phyloP scores from a whole-genome alignment of 2,888 invertebrate species.

The Cerastis leucographa region DNA sequence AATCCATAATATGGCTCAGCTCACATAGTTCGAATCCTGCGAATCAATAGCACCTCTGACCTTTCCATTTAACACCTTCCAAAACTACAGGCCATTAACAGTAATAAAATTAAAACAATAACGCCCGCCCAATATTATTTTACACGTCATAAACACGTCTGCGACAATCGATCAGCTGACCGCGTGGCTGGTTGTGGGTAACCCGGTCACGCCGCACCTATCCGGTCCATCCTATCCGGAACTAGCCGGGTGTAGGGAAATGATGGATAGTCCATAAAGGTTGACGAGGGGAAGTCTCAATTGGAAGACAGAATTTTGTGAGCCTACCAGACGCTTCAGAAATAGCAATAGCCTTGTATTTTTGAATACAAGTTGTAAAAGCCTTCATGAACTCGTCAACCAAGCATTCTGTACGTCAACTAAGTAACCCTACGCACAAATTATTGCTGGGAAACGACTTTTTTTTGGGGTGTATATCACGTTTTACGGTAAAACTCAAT shows the following conservation, averaged over 20 bases:
- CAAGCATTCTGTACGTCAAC: too few relatives aligned
- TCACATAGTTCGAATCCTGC: background rate
- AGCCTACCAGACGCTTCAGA: background rate
- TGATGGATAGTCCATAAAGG: constrained; percentile 61
- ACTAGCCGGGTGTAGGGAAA: constrained; percentile 22
- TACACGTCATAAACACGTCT: constrained; percentile 48
- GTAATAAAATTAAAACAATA: constrained; percentile 21
- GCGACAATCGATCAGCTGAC: constrained; percentile 64
- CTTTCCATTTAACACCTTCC: constrained; percentile 1
- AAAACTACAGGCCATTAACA: constrained; percentile 4
- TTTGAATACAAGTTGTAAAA: background rate
- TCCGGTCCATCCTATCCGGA: constrained; percentile 57
- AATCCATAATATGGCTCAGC: background rate
- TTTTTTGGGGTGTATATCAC: too few relatives aligned
- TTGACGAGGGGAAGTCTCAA: constrained; percentile 55
- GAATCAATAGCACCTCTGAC: constrained; percentile 16
- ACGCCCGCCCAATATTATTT: constrained; percentile 49
- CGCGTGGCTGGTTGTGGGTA: constrained; percentile 66
- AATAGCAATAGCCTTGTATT: background rate
- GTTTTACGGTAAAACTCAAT: too few relatives aligned
- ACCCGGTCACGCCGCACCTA: constrained; percentile 73
- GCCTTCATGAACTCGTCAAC: too few relatives aligned
- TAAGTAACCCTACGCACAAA: too few relatives aligned
- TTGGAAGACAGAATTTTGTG: constrained; percentile 19
- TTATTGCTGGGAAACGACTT: too few relatives aligned